Conservation (phyloP, 2,113 vertebrate genomes). For the Melospiza georgiana region DNA sequence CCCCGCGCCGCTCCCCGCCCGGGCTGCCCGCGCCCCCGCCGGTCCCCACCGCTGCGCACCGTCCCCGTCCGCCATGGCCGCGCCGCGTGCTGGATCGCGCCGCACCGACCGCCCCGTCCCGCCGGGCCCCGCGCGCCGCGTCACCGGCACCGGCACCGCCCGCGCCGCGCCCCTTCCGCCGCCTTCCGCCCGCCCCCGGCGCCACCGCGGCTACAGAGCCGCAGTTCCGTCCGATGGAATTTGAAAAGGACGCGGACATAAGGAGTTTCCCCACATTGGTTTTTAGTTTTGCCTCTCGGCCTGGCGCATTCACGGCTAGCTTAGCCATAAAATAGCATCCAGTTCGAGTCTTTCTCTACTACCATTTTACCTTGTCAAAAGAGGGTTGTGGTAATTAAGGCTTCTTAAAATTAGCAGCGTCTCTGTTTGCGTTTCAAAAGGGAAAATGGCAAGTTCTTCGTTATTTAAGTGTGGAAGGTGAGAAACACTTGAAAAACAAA, state of each 20-base stretch:
- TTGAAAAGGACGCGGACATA: accelerated
- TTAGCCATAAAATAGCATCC: background rate
- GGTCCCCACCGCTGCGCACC: too few species aligned
- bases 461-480: background rate
- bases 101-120: too few species aligned
- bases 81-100: too few species aligned
- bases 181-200: accelerated
- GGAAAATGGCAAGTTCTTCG: background rate
- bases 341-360: background rate
- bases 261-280: accelerated
- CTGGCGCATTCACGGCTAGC: background rate
- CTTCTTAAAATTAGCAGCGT: background rate
- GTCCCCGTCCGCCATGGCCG: too few species aligned
- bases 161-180: background rate
- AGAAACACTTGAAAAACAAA: background rate
- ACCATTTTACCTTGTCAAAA: background rate
- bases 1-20: too few species aligned
- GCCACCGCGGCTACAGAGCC: accelerated
- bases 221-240: accelerated
- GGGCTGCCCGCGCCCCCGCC: too few species aligned
- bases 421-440: background rate
- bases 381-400: background rate
- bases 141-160: background rate
- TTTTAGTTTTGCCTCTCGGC: background rate
- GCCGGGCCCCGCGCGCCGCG: background rate